These are phyloP conservation scores for Pharmacophagus antenor DNA, from an alignment of 2,888 invertebrate species.

Conservation along the genomic window DNA sequence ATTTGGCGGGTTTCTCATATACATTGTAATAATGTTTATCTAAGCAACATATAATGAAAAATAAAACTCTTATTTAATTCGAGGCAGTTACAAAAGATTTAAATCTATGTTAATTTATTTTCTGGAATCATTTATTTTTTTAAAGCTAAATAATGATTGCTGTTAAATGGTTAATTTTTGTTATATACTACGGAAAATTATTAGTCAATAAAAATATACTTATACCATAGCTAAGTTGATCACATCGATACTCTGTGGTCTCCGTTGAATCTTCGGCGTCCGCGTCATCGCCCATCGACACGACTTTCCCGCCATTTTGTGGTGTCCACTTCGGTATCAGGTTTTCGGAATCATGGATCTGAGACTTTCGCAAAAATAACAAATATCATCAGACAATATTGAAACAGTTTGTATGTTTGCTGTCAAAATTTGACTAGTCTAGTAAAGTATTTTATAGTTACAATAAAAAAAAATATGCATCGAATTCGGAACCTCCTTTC, in stretches of 20 bases:
- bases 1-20: too few species aligned
- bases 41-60: too few species aligned
- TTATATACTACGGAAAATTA: background rate
- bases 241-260: conserved; percentile 9
- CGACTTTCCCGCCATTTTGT: background rate
- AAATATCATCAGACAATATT: background rate
- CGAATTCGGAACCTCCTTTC: too few species aligned
- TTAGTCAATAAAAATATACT: background rate
- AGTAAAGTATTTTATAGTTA: too few species aligned
- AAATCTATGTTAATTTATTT: too few species aligned
- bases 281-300: background rate
- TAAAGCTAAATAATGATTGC: background rate
- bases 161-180: background rate
- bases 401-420: too few species aligned
- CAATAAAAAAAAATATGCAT: too few species aligned
- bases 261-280: conserved; percentile 10
- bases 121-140: too few species aligned
- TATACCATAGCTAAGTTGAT: conserved; percentile 27
- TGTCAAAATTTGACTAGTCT: background rate
- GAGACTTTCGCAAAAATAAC: background rate
- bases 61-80: too few species aligned
- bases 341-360: conserved; percentile 5
- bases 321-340: conserved; percentile 3
- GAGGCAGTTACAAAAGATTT: too few species aligned
- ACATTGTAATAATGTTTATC: too few species aligned